phyloP scores from a whole-genome alignment of 2,797 vertebrate species.

The Danionella dracula region DNA sequence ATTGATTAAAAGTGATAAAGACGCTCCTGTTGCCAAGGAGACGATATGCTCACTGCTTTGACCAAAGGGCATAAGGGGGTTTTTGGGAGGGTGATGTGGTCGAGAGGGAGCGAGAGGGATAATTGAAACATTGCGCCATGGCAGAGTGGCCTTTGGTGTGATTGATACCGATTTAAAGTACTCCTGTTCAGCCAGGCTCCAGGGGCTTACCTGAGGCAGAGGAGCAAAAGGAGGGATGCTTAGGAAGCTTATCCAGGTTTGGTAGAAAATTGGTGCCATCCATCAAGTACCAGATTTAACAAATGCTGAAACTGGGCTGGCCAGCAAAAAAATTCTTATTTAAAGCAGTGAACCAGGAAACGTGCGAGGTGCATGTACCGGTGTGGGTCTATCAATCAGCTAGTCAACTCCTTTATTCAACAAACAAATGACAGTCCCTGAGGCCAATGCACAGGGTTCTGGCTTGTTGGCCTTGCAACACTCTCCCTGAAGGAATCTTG shows the following conservation, averaged over 20 bases:
- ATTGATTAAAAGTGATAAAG: constrained; percentile 46
- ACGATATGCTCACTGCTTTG: constrained; percentile 36
- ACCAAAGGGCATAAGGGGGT: constrained; percentile 33
- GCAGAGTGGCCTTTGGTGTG: constrained; percentile 56
- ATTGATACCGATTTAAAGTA: constrained; percentile 73
- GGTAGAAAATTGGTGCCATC: constrained; percentile 76
- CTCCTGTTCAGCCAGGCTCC: constrained; percentile 59
- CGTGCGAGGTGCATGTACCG: constrained; percentile 66
- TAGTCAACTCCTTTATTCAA: constrained; percentile 90
- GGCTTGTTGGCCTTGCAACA: constrained; percentile 70
- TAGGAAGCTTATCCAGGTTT: constrained; percentile 73
- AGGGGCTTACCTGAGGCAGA: constrained; percentile 65
- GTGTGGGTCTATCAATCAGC: constrained; percentile 80
- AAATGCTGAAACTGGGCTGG: constrained; percentile 61
- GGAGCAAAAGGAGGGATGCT: constrained; percentile 54
- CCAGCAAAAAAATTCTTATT: constrained; percentile 70
- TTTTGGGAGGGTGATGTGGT: constrained; percentile 45
- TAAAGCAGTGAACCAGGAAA: constrained; percentile 65
- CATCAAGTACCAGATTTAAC: constrained; percentile 75
- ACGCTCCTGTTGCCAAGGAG: constrained; percentile 42
- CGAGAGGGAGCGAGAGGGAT: constrained; percentile 55
- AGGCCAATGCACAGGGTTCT: constrained; percentile 70
- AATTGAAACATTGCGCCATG: constrained; percentile 66
- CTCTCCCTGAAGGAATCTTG: constrained; percentile 46
- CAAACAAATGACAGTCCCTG: constrained; percentile 76